Percentiles rank a stretch among this genome's conserved stretches.
Evolutionary conservation across 2,888 invertebrate genomes (phyloP).

Genomic region (Tachystola acroxantha): DNA sequence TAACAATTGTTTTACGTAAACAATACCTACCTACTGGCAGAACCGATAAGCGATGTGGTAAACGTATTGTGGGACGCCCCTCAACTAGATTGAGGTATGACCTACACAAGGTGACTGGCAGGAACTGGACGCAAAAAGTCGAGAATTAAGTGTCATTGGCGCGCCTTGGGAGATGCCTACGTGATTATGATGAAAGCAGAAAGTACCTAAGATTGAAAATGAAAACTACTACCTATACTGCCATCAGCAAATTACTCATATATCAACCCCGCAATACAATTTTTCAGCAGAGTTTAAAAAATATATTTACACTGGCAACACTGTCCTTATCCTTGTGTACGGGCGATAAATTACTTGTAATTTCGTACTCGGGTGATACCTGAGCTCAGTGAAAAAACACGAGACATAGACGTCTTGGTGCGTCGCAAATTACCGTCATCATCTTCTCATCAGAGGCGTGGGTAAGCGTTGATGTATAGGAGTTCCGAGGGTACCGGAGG

Average conservation of each 20-base stretch:
- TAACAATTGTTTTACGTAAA: too few relatives aligned
- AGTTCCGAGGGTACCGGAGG: conserved; percentile 43
- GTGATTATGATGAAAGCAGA: too few relatives aligned
- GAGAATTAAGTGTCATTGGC: too few relatives aligned
- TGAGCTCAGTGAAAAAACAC: conserved; percentile 74
- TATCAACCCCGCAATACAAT: background rate
- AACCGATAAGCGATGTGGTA: too few relatives aligned
- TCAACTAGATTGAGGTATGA: too few relatives aligned
- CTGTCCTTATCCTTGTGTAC: conserved; percentile 50
- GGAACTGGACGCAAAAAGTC: too few relatives aligned
- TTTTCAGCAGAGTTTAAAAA: conserved; percentile 14
- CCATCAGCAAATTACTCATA: conserved; percentile 5
- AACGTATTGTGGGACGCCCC: too few relatives aligned
- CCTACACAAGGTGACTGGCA: too few relatives aligned
- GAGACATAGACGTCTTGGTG: conserved; percentile 78
- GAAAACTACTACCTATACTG: conserved; percentile 1
- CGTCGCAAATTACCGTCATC: conserved; percentile 78
- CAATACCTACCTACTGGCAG: too few relatives aligned
- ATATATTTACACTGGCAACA: conserved; percentile 39
- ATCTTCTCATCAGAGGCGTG: conserved; percentile 76
- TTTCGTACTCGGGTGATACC: conserved; percentile 75
- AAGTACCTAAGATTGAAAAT: too few relatives aligned
- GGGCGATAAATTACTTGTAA: conserved; percentile 75
- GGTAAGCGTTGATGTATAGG: conserved; percentile 73
- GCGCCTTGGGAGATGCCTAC: too few relatives aligned